Evolutionary conservation across 2,888 invertebrate genomes (phyloP).

Genomic region (Pseudococcus viburni): DNA sequence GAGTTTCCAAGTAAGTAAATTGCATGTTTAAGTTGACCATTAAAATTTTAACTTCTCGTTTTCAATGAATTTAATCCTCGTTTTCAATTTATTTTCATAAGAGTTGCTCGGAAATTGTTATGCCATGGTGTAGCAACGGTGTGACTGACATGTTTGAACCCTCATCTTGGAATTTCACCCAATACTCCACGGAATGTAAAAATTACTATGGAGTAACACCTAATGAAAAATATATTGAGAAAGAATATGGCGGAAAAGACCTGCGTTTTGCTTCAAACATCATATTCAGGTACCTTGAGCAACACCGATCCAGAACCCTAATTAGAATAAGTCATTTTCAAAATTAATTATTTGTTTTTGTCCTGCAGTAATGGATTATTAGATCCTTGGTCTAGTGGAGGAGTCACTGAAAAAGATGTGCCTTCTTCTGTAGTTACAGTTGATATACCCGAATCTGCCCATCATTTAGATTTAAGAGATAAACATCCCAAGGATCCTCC

Average conservation of each 20-base stretch:
- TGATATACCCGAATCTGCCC: conserved; percentile 86
- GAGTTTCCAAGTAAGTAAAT: not conserved
- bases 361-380: conserved; percentile 87
- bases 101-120: conserved; percentile 97
- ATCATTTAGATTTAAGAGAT: conserved; percentile 86
- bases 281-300: conserved; percentile 73
- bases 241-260: conserved; percentile 86
- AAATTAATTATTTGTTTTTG: conserved; percentile 70
- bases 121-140: conserved; percentile 90
- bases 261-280: conserved; percentile 77
- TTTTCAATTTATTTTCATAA: not conserved
- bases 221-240: conserved; percentile 77
- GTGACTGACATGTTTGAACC: conserved; percentile 88
- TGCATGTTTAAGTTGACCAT: not conserved
- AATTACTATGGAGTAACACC: conserved; percentile 81
- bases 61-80: not conserved
- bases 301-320: not conserved
- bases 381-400: conserved; percentile 92
- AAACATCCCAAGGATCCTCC: conserved; percentile 77
- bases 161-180: conserved; percentile 80
- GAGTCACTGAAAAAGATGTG: conserved; percentile 78
- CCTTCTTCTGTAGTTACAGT: conserved; percentile 79
- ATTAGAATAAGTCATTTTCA: not conserved
- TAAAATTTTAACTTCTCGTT: not conserved
- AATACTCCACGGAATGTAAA: conserved; percentile 79